Base-by-base conservation (phyloP, 2,113 vertebrate species). In the Ovibos moschatus region DNA sequence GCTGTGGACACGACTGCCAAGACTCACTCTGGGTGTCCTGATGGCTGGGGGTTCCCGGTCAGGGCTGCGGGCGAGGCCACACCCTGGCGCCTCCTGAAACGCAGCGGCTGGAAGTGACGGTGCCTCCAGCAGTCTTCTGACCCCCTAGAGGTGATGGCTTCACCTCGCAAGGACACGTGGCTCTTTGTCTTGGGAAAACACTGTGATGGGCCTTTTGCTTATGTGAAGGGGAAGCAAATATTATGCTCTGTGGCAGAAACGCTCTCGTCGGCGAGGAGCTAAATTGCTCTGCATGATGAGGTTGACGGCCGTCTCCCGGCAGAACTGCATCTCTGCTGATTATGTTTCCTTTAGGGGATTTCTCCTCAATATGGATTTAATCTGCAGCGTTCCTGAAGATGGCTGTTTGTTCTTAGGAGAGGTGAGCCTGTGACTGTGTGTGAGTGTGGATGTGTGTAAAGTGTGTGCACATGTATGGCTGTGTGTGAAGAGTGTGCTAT, bases 141-240 rank as follows among this genome's bases (percentile, higher is more conserved):
- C 51, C 40, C 33, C 33, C 60, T 27, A 12, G 87, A 83, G 64
- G 62, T 1, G 7, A 14, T 19, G 47, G 64, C 84, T 51, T 55
- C 67, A 74, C 83, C 91, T 95, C 53, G 2, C 13, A 51, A 50
- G 58, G 74, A 88, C 87, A 23, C 28, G 9, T 1, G 33, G 89
- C 13, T 91, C 96, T 96, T 93, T 93, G 95, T 96, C 76, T 95
- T 47, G 53, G 90, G 95, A 64, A 88, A 82, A 96, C 64, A 62
- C 81, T 25, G 40, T 84, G 60, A 87, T 62, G 36, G 89, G 67
- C 67, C 50, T 76, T 84, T 81, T 97, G 96, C 87, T 95, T 83
- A 43, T 62, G 43, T 14, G 76, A 84, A 93, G 86, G 74, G 89
- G 88, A 97, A 91, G 87, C 97, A 82, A 85, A 93, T 40, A 82